phyloP scores from a whole-genome alignment of 2,113 vertebrate species.

The Platysternon megacephalum region DNA sequence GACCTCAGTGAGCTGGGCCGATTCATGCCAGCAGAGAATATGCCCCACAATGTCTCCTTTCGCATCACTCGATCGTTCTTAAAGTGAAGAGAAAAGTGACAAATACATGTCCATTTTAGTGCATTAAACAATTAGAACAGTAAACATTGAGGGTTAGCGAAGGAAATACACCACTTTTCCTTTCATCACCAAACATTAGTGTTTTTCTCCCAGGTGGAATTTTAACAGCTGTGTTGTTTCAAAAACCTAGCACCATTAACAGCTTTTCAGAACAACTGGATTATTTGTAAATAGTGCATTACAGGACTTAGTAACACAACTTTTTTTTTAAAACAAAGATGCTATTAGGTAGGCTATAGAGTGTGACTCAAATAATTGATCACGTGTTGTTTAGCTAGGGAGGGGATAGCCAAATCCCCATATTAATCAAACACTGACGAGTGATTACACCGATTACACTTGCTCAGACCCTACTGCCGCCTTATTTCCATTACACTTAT shows the following conservation, averaged over 20 bases:
- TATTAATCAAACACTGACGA: not conserved
- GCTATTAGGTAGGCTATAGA: conserved; percentile 11
- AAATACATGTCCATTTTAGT: not conserved
- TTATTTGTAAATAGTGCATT: not conserved
- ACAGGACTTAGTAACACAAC: not conserved
- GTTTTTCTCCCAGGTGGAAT: conserved; percentile 8
- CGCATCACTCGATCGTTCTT: rapidly evolving
- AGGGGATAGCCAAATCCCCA: not conserved
- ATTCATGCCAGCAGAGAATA: rapidly evolving
- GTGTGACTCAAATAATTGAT: not conserved
- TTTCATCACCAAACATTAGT: not conserved
- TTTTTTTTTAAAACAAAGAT: not conserved
- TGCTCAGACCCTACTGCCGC: too few species aligned
- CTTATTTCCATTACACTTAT: too few species aligned
- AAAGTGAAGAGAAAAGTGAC: not conserved
- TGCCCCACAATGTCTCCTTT: rapidly evolving
- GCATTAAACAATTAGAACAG: conserved; percentile 16
- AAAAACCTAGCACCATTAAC: not conserved
- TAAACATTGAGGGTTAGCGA: not conserved
- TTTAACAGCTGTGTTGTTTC: conserved; percentile 43
- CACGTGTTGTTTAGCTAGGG: not conserved
- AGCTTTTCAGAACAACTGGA: not conserved
- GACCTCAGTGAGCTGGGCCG: rapidly evolving
- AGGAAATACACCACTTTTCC: conserved; percentile 13
- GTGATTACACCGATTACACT: not conserved